These are phyloP conservation scores for Lateolabrax maculatus DNA, from an alignment of 2,797 vertebrate species.

Conservation along the genomic window DNA sequence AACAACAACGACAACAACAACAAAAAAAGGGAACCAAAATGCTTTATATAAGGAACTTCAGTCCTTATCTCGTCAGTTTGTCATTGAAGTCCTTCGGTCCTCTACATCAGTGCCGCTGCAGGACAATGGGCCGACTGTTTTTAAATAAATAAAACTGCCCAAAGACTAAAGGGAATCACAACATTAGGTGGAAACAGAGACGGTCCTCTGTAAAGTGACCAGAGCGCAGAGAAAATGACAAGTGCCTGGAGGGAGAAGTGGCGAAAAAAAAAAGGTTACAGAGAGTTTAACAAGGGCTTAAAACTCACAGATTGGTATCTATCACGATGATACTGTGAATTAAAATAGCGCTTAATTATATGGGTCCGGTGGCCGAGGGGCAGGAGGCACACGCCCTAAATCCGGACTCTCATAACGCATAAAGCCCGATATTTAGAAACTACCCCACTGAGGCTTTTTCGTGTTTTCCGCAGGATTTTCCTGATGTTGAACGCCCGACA, in stretches of 20 bases:
- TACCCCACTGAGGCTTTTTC: too few relatives aligned
- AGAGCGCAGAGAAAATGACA: conserved; percentile 61
- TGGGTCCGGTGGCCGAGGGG: conserved; percentile 54
- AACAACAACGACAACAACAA: neutral
- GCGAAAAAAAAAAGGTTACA: conserved; percentile 76
- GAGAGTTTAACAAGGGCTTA: conserved; percentile 88
- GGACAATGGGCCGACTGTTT: conserved; percentile 82
- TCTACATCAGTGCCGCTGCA: conserved; percentile 54
- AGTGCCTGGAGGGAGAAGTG: conserved; percentile 73
- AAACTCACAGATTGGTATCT: conserved; percentile 80
- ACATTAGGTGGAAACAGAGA: conserved; percentile 76
- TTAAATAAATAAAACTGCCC: conserved; percentile 79
- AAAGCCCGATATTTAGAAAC: neutral
- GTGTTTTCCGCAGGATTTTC: neutral
- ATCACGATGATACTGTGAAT: conserved; percentile 61
- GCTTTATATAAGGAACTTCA: neutral
- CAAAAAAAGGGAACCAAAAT: neutral
- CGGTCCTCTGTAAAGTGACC: conserved; percentile 71
- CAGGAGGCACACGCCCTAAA: conserved; percentile 44
- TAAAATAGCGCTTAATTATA: conserved; percentile 73
- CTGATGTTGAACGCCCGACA: neutral
- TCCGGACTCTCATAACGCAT: conserved; percentile 18
- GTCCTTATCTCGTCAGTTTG: conserved; percentile 59
- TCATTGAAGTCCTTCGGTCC: conserved; percentile 62
- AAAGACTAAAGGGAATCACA: conserved; percentile 78